Evolutionary conservation across 1,140 invertebrate species (phyloP).

Genomic region (Zaprionus gabonicus): DNA sequence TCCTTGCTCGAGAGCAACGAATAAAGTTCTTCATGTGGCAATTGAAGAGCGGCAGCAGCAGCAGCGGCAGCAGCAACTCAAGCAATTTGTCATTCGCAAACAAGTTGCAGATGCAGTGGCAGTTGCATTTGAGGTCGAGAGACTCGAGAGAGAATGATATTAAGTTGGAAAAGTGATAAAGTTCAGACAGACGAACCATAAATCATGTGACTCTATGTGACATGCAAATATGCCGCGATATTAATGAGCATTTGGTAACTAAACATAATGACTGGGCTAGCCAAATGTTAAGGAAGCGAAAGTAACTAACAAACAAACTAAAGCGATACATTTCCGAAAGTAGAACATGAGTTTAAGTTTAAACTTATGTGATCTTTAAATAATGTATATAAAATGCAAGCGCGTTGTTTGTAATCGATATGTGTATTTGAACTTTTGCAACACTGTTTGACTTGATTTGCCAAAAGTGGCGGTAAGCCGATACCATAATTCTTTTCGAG

Average conservation of each 20-base stretch:
- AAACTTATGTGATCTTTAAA: not conserved
- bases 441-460: not conserved
- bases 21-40: conserved; percentile 13
- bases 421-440: not conserved
- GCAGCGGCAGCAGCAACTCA: not conserved
- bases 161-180: not conserved
- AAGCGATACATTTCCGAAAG: not conserved
- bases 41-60: not conserved
- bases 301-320: not conserved
- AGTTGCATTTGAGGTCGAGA: not conserved
- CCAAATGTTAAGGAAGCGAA: not conserved
- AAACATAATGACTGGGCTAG: not conserved
- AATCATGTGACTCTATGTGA: not conserved
- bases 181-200: not conserved
- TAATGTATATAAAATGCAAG: not conserved
- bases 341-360: not conserved
- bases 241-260: not conserved
- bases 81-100: conserved; percentile 2
- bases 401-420: not conserved
- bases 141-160: not conserved
- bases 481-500: no score
- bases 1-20: conserved; percentile 9
- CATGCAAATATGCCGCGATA: not conserved
- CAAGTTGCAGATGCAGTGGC: conserved; percentile 1
- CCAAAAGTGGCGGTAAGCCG: not conserved